These are phyloP conservation scores for Oreotragus oreotragus DNA, from an alignment of 2,113 vertebrate genomes.

Conservation along the genomic window DNA sequence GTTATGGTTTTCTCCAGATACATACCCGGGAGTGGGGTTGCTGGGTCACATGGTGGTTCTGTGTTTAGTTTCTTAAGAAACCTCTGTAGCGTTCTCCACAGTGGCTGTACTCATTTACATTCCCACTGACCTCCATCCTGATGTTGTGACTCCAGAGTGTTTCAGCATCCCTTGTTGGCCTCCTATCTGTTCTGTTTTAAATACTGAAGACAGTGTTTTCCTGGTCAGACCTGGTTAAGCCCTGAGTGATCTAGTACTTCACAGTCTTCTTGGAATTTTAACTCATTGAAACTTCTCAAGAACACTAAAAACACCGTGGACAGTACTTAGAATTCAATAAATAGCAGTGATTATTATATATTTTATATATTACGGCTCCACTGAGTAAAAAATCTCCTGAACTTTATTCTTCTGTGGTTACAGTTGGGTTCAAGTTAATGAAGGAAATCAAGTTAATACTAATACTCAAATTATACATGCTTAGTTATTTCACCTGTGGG, in stretches of 20 bases:
- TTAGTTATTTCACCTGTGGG: background rate
- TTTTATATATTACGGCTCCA: background rate
- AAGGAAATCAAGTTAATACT: background rate
- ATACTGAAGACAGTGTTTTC: background rate
- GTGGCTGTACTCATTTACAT: background rate
- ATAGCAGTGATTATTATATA: background rate
- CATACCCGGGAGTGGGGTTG: background rate
- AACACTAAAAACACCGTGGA: background rate
- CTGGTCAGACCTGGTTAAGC: background rate
- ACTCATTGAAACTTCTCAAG: background rate
- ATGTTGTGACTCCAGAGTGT: background rate
- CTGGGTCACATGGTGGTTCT: background rate
- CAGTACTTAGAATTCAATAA: background rate
- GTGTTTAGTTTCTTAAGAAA: background rate
- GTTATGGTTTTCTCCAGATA: background rate
- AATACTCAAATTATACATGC: background rate
- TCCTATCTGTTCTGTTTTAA: background rate
- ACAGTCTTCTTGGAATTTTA: background rate
- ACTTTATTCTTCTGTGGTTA: background rate
- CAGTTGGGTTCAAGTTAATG: background rate
- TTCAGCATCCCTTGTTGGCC: background rate
- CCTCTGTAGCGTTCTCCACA: background rate
- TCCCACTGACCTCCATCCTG: background rate
- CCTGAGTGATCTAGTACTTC: background rate
- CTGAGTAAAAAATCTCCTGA: background rate